Evolutionary conservation across 1,140 invertebrate genomes (phyloP), one percentile per base, ranked within the genome.

Genomic region (Heterodera schachtii): DNA sequence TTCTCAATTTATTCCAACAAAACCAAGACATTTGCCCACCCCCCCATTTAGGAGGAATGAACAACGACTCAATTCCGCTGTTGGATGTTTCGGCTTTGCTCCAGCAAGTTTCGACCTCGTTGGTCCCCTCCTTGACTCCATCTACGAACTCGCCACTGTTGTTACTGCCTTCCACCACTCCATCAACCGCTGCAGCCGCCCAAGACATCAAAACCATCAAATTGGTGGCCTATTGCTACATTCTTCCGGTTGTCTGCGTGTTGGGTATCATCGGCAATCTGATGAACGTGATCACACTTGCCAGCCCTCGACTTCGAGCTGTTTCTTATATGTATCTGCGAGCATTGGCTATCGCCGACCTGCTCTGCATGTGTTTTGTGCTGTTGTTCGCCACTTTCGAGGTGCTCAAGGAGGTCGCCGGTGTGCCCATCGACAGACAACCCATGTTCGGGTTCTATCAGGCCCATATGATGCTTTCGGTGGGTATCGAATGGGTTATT

Each of bases 291-390:
- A 83, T 90, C 19, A 90, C 90, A 41, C 73, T 89, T 2, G 88
- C 89, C 49, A 85, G 83, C 44, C 81, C 84, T 9, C 47, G 88
- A 46, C 81, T 89, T 64, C 74, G 85, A 47, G 89, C 88, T 13
- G 88, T 89, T 31, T 90, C 89, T 11, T 89, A 89, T 70, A 90
- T 89, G 88, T 88, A 86, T 77, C 64, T 86, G 21, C 84, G 86
- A 44, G 85, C 84, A 3, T 69, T 89, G 46, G 89, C 89, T 4
- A 81, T 87, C 3, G 89, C 88, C 3, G 88, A 89, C 71, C 78
- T 89, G 11, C 64, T 90, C 1, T 89, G 88, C 75, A 89, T 89
- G 88, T 80, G 89, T 9, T 90, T 90, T 78, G 89, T 90, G n/a
- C 66, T 89, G 11, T 74, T 84, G 19, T 89, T 89, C 79, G 87